Evolutionary conservation across 2,113 vertebrate species (phyloP).

Genomic region (Gallinago media): DNA sequence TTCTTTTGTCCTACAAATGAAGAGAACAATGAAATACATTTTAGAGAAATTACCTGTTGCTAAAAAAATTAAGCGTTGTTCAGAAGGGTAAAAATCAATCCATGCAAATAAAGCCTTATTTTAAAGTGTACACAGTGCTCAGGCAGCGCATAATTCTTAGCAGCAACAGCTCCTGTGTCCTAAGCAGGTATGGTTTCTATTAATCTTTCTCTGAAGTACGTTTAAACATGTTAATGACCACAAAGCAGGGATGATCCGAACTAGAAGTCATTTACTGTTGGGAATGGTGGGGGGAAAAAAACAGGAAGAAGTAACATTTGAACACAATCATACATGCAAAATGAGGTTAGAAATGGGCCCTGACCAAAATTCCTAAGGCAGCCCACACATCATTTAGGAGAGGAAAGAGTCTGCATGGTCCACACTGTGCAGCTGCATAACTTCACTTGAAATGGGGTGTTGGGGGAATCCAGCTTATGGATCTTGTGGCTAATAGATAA

Average conservation of each 20-base stretch:
- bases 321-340: not conserved
- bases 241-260: not conserved
- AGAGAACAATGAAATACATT: not conserved
- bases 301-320: not conserved
- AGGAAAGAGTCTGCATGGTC: not conserved
- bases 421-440: not conserved
- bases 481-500: not conserved
- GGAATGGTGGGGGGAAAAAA: not conserved
- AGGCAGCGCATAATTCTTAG: not conserved
- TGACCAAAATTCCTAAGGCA: not conserved
- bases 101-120: not conserved
- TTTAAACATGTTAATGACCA: not conserved
- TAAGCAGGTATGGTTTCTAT: not conserved
- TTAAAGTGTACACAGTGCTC: not conserved
- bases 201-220: not conserved
- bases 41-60: not conserved
- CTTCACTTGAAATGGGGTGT: not conserved
- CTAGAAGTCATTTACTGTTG: not conserved
- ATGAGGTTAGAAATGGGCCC: not conserved
- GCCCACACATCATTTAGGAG: not conserved
- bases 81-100: not conserved
- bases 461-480: not conserved
- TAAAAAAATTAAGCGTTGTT: not conserved
- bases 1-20: slow-evolving; percentile 90
- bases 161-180: not conserved